Evolutionary conservation across 2,113 vertebrate genomes (phyloP).

Genomic region (Ceratotherium simum): DNA sequence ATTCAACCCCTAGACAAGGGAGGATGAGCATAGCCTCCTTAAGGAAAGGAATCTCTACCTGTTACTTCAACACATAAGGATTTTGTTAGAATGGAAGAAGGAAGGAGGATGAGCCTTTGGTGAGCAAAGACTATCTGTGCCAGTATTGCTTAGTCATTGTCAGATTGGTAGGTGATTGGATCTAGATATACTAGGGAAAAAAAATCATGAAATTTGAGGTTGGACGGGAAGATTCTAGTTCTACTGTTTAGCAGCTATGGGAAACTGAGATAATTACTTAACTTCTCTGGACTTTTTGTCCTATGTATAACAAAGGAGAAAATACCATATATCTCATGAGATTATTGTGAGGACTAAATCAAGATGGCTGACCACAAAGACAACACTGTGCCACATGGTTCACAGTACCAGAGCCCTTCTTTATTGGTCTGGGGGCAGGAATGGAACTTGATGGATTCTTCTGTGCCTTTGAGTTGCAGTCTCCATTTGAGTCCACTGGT

Average conservation of each 20-base stretch:
- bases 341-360: neutral
- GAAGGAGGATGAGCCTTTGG: neutral
- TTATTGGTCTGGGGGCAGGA: neutral
- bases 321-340: neutral
- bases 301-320: neutral
- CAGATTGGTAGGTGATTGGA: neutral
- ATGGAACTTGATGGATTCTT: neutral
- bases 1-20: neutral
- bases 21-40: neutral
- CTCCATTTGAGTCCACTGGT: neutral
- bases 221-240: neutral
- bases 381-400: fast-evolving
- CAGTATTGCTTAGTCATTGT: neutral
- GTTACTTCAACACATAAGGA: neutral
- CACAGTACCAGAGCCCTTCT: neutral
- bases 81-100: neutral
- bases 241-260: neutral
- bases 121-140: neutral
- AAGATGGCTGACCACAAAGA: neutral
- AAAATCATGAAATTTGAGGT: neutral
- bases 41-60: neutral
- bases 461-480: neutral
- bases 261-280: neutral
- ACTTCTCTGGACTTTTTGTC: neutral
- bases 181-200: neutral